A percentile compares a stretch with the other conserved stretches of the same genome.
phyloP scores from a whole-genome alignment of 92 coral and sea anemone genomes.

The Phenganax subtilis region DNA sequence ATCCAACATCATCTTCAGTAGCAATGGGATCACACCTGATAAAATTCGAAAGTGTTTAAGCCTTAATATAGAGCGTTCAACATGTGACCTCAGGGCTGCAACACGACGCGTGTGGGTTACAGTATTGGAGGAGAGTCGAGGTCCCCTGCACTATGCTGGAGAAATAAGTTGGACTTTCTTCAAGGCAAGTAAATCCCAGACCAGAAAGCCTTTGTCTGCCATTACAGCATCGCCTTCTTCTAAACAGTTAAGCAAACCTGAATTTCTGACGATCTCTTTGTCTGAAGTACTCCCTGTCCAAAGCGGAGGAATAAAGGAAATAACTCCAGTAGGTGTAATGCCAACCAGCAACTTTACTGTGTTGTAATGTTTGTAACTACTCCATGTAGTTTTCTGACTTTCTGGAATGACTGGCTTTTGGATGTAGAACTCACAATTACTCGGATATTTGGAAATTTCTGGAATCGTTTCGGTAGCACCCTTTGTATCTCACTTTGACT shows the following conservation, averaged over 20 bases:
- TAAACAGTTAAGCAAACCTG: conserved; percentile 44
- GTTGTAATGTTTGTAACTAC: conserved; percentile 55
- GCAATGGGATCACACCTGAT: too few relatives aligned
- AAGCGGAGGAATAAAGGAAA: conserved; percentile 33
- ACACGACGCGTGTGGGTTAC: conserved; percentile 40
- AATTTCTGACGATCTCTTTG: conserved; percentile 41
- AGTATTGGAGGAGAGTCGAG: conserved; percentile 36
- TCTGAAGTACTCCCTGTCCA: conserved; percentile 31
- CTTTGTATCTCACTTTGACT: conserved; percentile 38
- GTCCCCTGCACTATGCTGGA: conserved; percentile 26
- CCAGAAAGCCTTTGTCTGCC: conserved; percentile 30
- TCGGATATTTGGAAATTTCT: conserved; percentile 43
- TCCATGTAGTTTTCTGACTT: conserved; percentile 55
- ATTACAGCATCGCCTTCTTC: conserved; percentile 31
- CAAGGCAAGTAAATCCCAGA: conserved; percentile 21
- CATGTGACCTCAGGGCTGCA: conserved; percentile 47
- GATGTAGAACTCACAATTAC: conserved; percentile 46
- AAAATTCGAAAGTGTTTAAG: too few relatives aligned
- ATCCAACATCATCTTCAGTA: too few relatives aligned
- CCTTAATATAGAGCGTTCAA: conserved; percentile 46
- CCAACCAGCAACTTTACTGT: conserved; percentile 48
- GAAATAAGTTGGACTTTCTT: conserved; percentile 32
- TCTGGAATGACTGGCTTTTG: conserved; percentile 47
- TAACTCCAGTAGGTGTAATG: conserved; percentile 30
- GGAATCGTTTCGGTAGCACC: conserved; percentile 41